Percentiles rank a stretch among this genome's conserved stretches.
phyloP scores from a whole-genome alignment of 2,888 invertebrate genomes.

The Heliothis peltigera region DNA sequence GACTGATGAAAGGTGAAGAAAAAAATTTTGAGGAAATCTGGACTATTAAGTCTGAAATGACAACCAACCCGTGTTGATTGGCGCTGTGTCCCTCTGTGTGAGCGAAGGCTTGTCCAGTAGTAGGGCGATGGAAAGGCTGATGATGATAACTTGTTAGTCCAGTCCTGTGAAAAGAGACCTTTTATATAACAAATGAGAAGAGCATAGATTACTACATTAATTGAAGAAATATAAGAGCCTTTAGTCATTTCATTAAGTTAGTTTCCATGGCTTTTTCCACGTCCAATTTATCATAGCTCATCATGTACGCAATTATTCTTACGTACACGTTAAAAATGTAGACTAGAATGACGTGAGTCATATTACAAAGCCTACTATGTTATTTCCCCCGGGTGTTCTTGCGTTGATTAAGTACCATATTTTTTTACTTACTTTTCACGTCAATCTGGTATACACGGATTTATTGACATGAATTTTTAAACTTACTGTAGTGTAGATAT shows the following conservation, averaged over 20 bases:
- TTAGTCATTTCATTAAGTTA: not conserved
- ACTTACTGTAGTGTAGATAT: not conserved
- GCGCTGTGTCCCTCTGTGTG: no score
- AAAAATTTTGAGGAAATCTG: no score
- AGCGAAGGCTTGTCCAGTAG: no score
- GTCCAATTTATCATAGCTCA: not conserved
- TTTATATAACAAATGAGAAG: no score
- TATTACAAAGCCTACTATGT: not conserved
- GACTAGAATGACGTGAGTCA: slow-evolving; percentile 3
- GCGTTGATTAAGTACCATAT: slow-evolving; percentile 16
- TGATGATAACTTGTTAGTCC: no score
- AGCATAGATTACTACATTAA: no score
- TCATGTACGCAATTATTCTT: slow-evolving; percentile 22
- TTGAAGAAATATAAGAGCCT: no score
- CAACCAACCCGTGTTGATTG: no score
- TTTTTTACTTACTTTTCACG: slow-evolving; percentile 19
- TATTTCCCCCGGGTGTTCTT: not conserved
- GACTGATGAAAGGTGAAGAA: no score
- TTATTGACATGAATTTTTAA: slow-evolving; percentile 12
- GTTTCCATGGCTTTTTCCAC: not conserved
- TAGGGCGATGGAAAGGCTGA: no score
- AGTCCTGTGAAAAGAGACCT: no score
- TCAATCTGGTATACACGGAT: slow-evolving; percentile 20
- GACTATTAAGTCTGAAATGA: no score
- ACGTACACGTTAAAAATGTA: slow-evolving; percentile 17